These are phyloP conservation scores for Brachycybe producta DNA, from an alignment of 2,888 invertebrate genomes.

Conservation along the genomic window DNA sequence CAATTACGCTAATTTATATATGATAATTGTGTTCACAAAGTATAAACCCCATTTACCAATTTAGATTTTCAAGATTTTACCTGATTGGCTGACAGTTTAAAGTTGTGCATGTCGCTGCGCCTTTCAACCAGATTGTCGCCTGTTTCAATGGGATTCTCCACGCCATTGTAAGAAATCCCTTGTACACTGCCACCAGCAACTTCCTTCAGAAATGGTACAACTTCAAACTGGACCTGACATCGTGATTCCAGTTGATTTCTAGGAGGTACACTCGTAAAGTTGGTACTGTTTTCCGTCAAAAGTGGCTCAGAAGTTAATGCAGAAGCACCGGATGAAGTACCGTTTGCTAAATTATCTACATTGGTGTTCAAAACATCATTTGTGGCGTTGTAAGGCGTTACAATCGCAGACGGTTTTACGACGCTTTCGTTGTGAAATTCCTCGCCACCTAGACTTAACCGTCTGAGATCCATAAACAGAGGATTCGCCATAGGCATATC, in stretches of 20 bases:
- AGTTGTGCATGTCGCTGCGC: too few species aligned
- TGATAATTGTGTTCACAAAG: too few species aligned
- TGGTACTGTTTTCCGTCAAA: neutral
- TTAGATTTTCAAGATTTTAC: too few species aligned
- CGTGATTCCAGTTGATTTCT: too few species aligned
- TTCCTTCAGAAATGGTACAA: slow-evolving; percentile 14
- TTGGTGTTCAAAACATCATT: neutral
- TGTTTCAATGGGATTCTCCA: too few species aligned
- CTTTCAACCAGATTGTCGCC: too few species aligned
- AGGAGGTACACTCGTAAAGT: neutral
- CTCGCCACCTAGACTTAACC: neutral
- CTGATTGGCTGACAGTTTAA: too few species aligned
- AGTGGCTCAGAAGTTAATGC: neutral
- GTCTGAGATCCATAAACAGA: neutral
- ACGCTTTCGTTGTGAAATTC: neutral
- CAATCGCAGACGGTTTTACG: slow-evolving; percentile 14
- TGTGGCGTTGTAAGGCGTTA: slow-evolving; percentile 12
- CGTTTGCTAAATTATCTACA: neutral
- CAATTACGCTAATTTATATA: too few species aligned
- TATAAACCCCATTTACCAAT: too few species aligned
- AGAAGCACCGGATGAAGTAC: neutral
- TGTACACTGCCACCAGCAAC: too few species aligned
- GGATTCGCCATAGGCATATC: too few species aligned
- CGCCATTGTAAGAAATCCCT: too few species aligned
- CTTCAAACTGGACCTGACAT: slow-evolving; percentile 3